Percentiles rank a stretch among this genome's conserved stretches.
Conservation (phyloP, 2,797 vertebrate genomes). For the Toxotes lorentzi region DNA sequence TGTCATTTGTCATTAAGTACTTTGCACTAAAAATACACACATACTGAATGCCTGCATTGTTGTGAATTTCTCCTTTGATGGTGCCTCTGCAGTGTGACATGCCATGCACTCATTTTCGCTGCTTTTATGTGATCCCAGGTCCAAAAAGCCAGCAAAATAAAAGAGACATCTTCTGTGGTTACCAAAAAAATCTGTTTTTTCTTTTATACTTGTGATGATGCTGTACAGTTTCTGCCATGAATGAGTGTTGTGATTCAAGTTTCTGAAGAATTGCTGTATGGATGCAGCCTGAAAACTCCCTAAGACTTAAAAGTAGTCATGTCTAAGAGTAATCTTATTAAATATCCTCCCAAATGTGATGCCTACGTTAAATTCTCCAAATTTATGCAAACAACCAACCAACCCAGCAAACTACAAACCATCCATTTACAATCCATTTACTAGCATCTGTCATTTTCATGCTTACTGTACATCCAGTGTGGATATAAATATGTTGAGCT, state of each 20-base stretch:
- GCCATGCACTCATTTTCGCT: not conserved
- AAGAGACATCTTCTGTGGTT: not conserved
- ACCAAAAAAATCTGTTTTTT: not conserved
- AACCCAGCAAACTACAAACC: not conserved
- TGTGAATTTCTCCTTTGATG: not conserved
- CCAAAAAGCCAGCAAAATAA: not conserved
- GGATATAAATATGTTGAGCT: slow-evolving; percentile 4
- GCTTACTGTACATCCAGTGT: not conserved
- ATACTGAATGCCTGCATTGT: not conserved
- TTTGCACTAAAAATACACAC: not conserved
- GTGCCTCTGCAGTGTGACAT: not conserved
- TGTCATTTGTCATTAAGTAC: not conserved
- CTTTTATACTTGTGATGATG: not conserved
- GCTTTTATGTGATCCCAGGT: not conserved
- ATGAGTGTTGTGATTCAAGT: not conserved
- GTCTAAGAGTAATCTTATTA: not conserved
- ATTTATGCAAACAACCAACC: not conserved
- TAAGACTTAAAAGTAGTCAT: slow-evolving; percentile 6
- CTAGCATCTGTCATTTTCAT: not conserved
- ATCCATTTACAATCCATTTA: not conserved
- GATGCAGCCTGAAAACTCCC: not conserved
- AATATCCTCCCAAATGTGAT: not conserved
- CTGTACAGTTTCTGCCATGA: not conserved
- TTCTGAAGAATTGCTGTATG: not conserved
- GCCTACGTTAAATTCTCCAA: not conserved